Evolutionary conservation across 2,888 invertebrate species (phyloP).

Genomic region (Mystacides longicornis): DNA sequence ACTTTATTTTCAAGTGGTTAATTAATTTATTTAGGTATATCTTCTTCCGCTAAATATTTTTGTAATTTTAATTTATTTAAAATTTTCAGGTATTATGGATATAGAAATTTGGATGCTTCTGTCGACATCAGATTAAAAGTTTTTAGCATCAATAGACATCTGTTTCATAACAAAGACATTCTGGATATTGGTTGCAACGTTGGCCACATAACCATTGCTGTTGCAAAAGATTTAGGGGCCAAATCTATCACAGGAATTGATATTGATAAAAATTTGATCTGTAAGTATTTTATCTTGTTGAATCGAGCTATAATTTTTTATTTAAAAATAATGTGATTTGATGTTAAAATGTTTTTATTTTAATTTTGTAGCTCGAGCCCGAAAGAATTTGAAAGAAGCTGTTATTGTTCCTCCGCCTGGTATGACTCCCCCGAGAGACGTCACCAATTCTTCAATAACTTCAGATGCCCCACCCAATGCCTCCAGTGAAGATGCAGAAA

Average conservation of each 20-base stretch:
- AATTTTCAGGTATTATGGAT: constrained; percentile 77
- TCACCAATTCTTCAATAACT: background rate
- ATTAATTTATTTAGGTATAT: background rate
- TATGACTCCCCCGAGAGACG: constrained; percentile 16
- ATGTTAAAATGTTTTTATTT: background rate
- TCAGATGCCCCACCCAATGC: background rate
- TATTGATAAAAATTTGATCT: constrained; percentile 83
- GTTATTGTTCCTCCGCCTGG: constrained; percentile 37
- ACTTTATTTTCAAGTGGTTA: no score
- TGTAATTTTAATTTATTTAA: constrained; percentile 25
- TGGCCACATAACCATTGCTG: constrained; percentile 86
- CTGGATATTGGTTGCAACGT: constrained; percentile 97
- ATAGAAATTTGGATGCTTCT: constrained; percentile 75
- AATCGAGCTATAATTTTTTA: no score
- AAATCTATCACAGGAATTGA: constrained; percentile 87
- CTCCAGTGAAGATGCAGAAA: background rate
- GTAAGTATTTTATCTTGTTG: no score
- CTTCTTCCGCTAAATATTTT: background rate
- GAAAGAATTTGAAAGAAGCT: constrained; percentile 42
- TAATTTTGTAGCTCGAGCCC: constrained; percentile 38
- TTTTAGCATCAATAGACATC: constrained; percentile 68
- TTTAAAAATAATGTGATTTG: no score
- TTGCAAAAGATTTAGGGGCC: constrained; percentile 82
- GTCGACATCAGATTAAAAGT: constrained; percentile 78
- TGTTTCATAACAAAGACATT: constrained; percentile 85